Conservation (phyloP, 2,797 vertebrate genomes). For the Synanceia verrucosa region DNA sequence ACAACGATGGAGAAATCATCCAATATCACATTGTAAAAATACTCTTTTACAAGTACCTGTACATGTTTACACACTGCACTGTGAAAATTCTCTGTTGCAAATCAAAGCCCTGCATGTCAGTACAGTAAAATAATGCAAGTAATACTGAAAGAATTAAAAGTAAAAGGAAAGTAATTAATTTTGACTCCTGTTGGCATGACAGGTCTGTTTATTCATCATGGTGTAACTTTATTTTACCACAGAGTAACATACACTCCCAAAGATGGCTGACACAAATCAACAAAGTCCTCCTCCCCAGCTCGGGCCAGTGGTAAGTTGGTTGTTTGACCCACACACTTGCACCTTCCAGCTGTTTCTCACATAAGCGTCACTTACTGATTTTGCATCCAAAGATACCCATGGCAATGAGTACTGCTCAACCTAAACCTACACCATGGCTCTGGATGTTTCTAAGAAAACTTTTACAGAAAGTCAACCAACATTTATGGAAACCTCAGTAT, state of each 20-base stretch:
- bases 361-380: not conserved
- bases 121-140: too few species aligned
- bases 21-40: not conserved
- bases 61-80: not conserved
- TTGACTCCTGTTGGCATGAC: not conserved
- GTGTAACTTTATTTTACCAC: not conserved
- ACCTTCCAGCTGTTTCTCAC: not conserved
- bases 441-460: not conserved
- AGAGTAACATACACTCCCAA: slow-evolving; percentile 46
- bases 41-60: not conserved
- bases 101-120: not conserved
- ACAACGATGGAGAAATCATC: not conserved
- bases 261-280: slow-evolving; percentile 84
- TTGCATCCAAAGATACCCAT: rapidly evolving
- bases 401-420: not conserved
- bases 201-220: slow-evolving; percentile 6
- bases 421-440: too few species aligned
- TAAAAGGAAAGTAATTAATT: not conserved
- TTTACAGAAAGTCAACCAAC: not conserved
- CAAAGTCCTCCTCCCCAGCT: slow-evolving; percentile 71
- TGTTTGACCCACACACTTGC: not conserved
- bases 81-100: not conserved
- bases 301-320: slow-evolving; percentile 77
- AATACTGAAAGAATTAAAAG: not conserved
- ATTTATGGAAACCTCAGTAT: not conserved